Evolutionary conservation across 2,888 invertebrate genomes (phyloP).

Genomic region (Sarcophaga rosellei): DNA sequence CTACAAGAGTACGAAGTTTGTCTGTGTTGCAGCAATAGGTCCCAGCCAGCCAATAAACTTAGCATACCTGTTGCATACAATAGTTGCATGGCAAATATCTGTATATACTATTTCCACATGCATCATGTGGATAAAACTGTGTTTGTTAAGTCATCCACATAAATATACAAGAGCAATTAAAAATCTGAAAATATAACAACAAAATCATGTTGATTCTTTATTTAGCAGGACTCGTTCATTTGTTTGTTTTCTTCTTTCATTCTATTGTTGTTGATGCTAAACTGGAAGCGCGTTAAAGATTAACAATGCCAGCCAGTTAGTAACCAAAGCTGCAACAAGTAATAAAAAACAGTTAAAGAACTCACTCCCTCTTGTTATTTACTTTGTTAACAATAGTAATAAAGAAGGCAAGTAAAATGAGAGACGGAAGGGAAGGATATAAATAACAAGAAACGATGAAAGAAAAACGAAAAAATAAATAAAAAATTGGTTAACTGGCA

Average conservation of each 20-base stretch:
- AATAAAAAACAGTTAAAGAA: constrained; percentile 49
- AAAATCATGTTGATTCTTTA: constrained; percentile 26
- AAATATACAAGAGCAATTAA: constrained; percentile 9
- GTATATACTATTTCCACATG: not conserved
- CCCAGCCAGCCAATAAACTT: too few species aligned
- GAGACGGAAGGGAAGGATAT: constrained; percentile 59
- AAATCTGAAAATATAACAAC: constrained; percentile 15
- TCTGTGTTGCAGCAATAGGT: too few species aligned
- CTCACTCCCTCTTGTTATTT: not conserved
- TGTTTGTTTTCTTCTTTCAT: not conserved
- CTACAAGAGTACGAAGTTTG: too few species aligned
- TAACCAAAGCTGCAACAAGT: constrained; percentile 28
- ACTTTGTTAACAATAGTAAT: not conserved
- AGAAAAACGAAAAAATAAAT: not conserved
- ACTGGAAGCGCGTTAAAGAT: constrained; percentile 52
- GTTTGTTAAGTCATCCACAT: constrained; percentile 53
- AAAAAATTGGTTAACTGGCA: too few species aligned
- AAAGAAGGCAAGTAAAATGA: constrained; percentile 30
- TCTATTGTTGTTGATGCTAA: not conserved
- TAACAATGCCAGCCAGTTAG: constrained; percentile 16
- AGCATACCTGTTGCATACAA: too few species aligned
- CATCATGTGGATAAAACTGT: constrained; percentile 51
- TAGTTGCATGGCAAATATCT: too few species aligned
- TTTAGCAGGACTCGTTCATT: not conserved
- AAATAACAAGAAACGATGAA: constrained; percentile 43